These are phyloP conservation scores for Manis pentadactyla DNA, from an alignment of 2,797 vertebrate genomes.

Conservation along the genomic window DNA sequence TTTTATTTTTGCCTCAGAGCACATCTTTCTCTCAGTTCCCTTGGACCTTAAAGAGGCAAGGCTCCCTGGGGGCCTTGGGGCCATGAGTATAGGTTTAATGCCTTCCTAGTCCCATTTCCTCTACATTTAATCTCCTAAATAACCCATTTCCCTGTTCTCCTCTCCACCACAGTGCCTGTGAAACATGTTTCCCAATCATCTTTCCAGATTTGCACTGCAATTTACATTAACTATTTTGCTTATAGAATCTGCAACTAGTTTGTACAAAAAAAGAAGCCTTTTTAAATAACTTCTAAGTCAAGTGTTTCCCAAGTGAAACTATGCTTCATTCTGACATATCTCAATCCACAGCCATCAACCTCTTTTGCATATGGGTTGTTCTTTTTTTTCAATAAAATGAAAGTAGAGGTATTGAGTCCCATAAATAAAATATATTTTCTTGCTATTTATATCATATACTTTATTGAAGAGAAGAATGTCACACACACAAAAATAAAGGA, in stretches of 20 bases:
- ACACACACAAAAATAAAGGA: background rate
- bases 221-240: background rate
- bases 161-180: background rate
- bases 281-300: background rate
- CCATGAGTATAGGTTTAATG: background rate
- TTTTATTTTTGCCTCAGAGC: conserved; percentile 2
- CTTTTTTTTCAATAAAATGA: conserved; percentile 30
- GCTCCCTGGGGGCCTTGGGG: background rate
- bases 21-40: background rate
- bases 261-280: background rate
- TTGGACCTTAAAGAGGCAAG: background rate
- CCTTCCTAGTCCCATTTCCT: background rate
- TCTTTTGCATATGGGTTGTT: background rate
- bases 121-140: background rate
- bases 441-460: background rate
- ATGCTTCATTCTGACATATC: background rate
- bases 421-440: conserved; percentile 44
- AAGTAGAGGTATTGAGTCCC: conserved; percentile 21
- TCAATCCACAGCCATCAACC: background rate
- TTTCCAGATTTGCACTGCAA: conserved; percentile 16
- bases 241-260: background rate
- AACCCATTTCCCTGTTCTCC: background rate
- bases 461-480: background rate
- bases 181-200: background rate
- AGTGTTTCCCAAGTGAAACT: conserved; percentile 27